Percentiles rank a stretch among this genome's conserved stretches.
phyloP scores from a whole-genome alignment of 2,888 invertebrate genomes.

The Dorcus hopei region DNA sequence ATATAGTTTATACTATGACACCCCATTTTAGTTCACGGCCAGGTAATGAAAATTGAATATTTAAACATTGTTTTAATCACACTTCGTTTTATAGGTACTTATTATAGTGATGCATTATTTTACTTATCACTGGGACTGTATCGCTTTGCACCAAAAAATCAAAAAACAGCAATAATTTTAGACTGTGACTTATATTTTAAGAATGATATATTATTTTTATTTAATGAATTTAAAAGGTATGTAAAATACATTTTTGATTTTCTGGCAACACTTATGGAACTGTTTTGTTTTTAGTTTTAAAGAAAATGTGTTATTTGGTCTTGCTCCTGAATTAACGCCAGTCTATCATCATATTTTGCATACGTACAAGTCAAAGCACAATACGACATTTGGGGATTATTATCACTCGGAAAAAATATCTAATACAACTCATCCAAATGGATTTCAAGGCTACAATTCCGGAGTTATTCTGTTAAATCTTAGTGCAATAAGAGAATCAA shows the following conservation, averaged over 20 bases:
- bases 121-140: constrained; percentile 73
- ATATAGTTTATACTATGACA: constrained; percentile 65
- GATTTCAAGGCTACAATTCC: constrained; percentile 77
- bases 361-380: constrained; percentile 62
- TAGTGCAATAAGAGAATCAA: constrained; percentile 62
- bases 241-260: constrained; percentile 2
- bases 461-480: constrained; percentile 73
- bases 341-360: constrained; percentile 75
- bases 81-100: constrained; percentile 53
- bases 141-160: constrained; percentile 59
- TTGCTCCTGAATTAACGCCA: constrained; percentile 72
- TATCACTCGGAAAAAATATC: constrained; percentile 43
- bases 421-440: constrained; percentile 42
- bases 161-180: constrained; percentile 65
- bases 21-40: constrained; percentile 69
- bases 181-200: constrained; percentile 77
- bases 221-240: constrained; percentile 62
- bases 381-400: constrained; percentile 56
- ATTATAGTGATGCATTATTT: constrained; percentile 76
- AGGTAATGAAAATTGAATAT: constrained; percentile 38
- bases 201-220: constrained; percentile 63
- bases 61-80: constrained; percentile 3
- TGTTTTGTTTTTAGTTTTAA: constrained; percentile 51
- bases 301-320: constrained; percentile 62
- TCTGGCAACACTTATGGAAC: neutral